These are phyloP conservation scores for Caranx melampygus DNA, from an alignment of 2,113 vertebrate species.

Conservation along the genomic window DNA sequence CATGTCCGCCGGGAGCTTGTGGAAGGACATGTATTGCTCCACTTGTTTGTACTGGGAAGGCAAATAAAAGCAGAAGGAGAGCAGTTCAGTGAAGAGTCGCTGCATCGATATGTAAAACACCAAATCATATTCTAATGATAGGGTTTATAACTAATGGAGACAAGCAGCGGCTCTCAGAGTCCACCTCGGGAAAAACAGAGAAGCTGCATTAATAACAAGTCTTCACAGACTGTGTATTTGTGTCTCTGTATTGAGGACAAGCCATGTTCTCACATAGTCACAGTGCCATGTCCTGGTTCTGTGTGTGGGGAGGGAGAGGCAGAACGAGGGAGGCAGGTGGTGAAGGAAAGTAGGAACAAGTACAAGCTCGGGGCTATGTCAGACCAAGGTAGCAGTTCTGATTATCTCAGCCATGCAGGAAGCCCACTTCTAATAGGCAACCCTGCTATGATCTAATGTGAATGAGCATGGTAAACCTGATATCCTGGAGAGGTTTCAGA, in stretches of 20 bases:
- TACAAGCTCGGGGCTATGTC: conserved; percentile 69
- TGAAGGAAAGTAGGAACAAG: conserved; percentile 65
- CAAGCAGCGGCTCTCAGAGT: neutral
- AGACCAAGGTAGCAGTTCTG: conserved; percentile 70
- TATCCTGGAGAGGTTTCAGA: conserved; percentile 14
- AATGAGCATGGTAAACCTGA: conserved; percentile 48
- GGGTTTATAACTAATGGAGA: neutral
- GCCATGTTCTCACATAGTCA: conserved; percentile 43
- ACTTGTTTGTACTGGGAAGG: conserved; percentile 96
- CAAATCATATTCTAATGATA: neutral
- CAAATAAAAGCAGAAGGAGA: conserved; percentile 48
- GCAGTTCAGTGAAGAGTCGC: conserved; percentile 3
- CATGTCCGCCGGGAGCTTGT: conserved; percentile 98
- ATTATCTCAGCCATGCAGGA: conserved; percentile 67
- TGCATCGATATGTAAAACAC: neutral
- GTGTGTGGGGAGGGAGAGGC: conserved; percentile 38
- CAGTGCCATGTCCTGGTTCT: conserved; percentile 58
- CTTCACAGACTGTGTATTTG: conserved; percentile 33
- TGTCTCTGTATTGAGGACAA: conserved; percentile 65
- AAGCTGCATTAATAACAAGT: conserved; percentile 4
- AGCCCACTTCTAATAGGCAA: conserved; percentile 37
- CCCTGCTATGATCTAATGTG: conserved; percentile 57
- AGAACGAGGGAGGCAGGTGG: conserved; percentile 72
- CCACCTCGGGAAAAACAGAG: conserved; percentile 26
- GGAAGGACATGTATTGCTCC: conserved; percentile 99